phyloP scores from a whole-genome alignment of 2,113 vertebrate genomes.

The Podarcis cretensis region DNA sequence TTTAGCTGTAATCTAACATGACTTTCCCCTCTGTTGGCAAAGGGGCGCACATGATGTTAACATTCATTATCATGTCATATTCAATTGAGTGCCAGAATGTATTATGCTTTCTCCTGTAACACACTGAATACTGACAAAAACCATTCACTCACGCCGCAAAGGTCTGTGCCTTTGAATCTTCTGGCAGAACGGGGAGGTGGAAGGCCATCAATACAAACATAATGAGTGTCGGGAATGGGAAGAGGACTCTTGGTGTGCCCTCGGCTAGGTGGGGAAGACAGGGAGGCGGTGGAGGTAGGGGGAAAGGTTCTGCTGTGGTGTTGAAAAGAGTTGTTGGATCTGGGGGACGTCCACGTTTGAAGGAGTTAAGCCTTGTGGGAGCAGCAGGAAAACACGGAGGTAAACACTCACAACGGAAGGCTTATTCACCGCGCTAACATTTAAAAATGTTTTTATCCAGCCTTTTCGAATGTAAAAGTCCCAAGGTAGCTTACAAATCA shows the following conservation, averaged over 20 bases:
- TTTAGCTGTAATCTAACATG: conserved; percentile 76
- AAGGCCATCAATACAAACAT: conserved; percentile 59
- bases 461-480: background rate
- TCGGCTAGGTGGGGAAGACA: background rate
- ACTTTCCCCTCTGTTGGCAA: conserved; percentile 73
- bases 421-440: background rate
- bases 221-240: conserved; percentile 52
- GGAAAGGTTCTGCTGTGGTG: background rate
- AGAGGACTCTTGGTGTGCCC: background rate
- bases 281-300: background rate
- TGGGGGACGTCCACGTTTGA: accelerated
- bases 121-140: conserved; percentile 66
- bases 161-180: conserved; percentile 60
- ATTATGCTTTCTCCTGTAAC: conserved; percentile 64
- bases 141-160: conserved; percentile 50
- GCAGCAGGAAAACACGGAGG: background rate
- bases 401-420: background rate
- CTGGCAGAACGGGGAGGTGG: conserved; percentile 56
- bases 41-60: conserved; percentile 73
- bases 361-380: background rate
- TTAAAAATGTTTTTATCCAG: background rate
- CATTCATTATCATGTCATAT: conserved; percentile 79
- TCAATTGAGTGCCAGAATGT: conserved; percentile 75
- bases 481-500: background rate
- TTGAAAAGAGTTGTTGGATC: background rate